Conservation (phyloP, 53 echinoderm and acorn worm species). For the Mesocentrotus franciscanus region DNA sequence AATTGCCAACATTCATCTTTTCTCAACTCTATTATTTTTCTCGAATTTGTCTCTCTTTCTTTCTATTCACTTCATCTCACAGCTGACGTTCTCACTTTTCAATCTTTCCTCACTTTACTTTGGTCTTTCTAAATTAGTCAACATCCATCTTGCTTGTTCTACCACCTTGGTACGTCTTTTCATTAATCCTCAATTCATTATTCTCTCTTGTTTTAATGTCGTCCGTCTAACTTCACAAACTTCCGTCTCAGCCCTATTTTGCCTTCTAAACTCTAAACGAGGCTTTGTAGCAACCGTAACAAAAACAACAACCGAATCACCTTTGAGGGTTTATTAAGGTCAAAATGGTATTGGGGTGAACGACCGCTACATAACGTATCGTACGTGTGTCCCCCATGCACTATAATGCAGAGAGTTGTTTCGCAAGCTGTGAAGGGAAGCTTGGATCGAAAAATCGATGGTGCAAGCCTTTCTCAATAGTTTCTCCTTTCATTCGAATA, state of each 20-base stretch:
- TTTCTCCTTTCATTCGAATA: background rate
- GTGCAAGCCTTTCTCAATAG: background rate
- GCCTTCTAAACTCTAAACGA: background rate
- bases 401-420: background rate
- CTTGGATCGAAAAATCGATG: conserved; percentile 17
- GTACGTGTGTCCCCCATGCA: background rate
- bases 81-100: background rate
- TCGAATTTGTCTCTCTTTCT: background rate
- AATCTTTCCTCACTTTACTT: background rate
- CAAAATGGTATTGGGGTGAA: background rate
- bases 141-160: background rate
- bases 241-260: background rate
- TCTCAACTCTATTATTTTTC: background rate
- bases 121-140: background rate
- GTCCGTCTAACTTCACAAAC: background rate
- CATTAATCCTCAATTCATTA: background rate
- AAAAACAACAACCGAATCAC: background rate
- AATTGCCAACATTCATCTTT: background rate
- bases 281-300: background rate
- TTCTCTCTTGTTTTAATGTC: background rate
- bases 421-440: background rate
- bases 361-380: background rate
- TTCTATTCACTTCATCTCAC: background rate
- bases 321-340: background rate
- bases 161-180: background rate